These are phyloP conservation scores for Alectoris magna DNA, from an alignment of 2,797 vertebrate genomes.

Conservation along the genomic window DNA sequence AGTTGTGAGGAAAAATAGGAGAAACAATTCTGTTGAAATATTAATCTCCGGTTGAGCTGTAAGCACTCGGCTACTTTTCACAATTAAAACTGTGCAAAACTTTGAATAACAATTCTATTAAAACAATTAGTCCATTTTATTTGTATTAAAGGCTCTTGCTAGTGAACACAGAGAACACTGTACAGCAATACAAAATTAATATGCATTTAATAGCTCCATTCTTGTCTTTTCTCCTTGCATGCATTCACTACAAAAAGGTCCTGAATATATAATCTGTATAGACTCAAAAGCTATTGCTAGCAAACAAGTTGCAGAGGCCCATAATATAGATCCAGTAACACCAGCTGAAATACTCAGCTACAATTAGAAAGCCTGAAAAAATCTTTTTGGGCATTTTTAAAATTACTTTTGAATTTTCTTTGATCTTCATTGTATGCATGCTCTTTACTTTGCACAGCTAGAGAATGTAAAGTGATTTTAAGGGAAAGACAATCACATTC, in stretches of 20 bases:
- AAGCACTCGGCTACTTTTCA: constrained; percentile 28
- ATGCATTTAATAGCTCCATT: not conserved
- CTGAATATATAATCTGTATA: not conserved
- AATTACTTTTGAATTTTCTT: not conserved
- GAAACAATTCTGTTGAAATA: constrained; percentile 4
- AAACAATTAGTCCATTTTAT: constrained; percentile 38
- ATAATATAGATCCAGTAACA: not conserved
- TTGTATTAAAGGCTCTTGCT: constrained; percentile 16
- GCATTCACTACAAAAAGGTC: constrained; percentile 10
- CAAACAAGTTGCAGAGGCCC: not conserved
- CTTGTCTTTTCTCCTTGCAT: not conserved
- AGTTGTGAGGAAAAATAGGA: constrained; percentile 22
- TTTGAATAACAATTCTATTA: constrained; percentile 35
- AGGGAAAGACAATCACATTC: accelerated
- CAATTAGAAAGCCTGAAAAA: not conserved
- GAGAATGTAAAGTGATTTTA: not conserved
- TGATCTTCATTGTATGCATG: not conserved
- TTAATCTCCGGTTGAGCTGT: not conserved
- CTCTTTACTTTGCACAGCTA: not conserved
- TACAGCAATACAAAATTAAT: constrained; percentile 24
- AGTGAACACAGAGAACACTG: not conserved
- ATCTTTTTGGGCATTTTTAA: not conserved
- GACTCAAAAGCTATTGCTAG: not conserved
- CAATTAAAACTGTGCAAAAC: constrained; percentile 18
- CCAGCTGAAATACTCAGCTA: not conserved